These are phyloP conservation scores for Rhopalosiphum padi DNA, from an alignment of 1,140 invertebrate genomes.

Conservation along the genomic window DNA sequence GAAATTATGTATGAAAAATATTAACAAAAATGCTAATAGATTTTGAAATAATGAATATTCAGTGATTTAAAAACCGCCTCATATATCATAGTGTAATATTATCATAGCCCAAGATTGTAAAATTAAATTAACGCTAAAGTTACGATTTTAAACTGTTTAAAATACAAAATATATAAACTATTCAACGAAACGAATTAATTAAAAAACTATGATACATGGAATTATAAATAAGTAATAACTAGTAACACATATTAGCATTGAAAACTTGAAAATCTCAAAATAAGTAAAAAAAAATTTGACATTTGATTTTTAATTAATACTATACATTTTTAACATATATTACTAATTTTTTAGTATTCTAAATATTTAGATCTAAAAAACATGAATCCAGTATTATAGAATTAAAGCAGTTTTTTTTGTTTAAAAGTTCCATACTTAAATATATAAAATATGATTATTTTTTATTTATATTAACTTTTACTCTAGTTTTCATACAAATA, in stretches of 20 bases:
- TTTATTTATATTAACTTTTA: not conserved
- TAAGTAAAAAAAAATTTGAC: not conserved
- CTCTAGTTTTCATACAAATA: not conserved
- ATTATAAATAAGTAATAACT: not conserved
- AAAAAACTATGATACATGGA: not conserved
- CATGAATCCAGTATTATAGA: not conserved
- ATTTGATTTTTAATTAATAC: not conserved
- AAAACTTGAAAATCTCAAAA: not conserved
- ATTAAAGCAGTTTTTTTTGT: not conserved
- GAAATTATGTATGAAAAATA: no score
- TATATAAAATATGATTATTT: not conserved
- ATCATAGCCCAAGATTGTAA: not conserved
- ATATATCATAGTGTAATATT: not conserved
- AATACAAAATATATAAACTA: not conserved
- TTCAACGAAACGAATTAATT: not conserved
- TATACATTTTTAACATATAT: not conserved
- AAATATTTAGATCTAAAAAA: not conserved
- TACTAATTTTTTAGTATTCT: no score
- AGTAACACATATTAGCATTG: not conserved
- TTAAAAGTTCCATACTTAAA: not conserved
- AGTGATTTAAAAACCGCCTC: no score
- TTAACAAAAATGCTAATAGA: no score
- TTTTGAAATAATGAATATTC: no score
- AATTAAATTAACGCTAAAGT: no score
- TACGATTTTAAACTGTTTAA: not conserved